A percentile compares a stretch with the other conserved stretches of the same genome.
Evolutionary conservation across 1,140 invertebrate species (phyloP).

Genomic region (Nasonia giraulti): DNA sequence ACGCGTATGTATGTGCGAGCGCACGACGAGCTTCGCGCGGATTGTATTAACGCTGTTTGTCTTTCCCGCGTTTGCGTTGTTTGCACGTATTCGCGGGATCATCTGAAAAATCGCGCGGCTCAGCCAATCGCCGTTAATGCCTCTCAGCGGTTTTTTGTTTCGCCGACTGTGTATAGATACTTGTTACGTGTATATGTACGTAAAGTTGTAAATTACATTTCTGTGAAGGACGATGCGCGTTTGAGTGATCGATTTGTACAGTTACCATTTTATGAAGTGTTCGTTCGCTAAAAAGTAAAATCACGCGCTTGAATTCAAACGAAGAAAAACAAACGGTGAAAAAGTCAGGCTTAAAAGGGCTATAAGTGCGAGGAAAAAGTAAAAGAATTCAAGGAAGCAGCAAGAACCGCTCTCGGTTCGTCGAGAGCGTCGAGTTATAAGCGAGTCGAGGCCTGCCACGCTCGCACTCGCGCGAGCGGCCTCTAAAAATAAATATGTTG

Average conservation of each 20-base stretch:
- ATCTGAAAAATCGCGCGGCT: constrained; percentile 43
- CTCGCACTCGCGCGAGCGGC: constrained; percentile 46
- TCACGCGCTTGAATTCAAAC: background rate
- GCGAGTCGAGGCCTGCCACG: constrained; percentile 13
- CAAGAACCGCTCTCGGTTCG: background rate
- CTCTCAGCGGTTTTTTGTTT: background rate
- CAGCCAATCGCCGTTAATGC: background rate
- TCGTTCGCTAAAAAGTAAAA: too few species aligned
- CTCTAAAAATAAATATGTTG: constrained; percentile 76
- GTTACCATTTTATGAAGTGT: too few species aligned
- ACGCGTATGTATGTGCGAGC: background rate
- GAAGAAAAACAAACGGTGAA: background rate
- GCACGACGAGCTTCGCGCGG: background rate
- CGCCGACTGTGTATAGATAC: background rate
- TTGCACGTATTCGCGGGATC: constrained; percentile 48
- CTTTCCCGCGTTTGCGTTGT: constrained; percentile 47
- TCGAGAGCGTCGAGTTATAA: constrained; percentile 1
- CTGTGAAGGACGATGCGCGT: too few species aligned
- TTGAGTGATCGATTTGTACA: too few species aligned
- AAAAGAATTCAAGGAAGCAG: background rate
- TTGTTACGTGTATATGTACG: background rate
- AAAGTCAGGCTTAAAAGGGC: background rate
- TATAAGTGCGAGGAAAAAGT: background rate
- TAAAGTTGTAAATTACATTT: background rate
- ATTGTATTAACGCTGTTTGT: constrained; percentile 46